phyloP scores from a whole-genome alignment of 1,140 invertebrate genomes.

The Pseudomyrmex cubaensis region DNA sequence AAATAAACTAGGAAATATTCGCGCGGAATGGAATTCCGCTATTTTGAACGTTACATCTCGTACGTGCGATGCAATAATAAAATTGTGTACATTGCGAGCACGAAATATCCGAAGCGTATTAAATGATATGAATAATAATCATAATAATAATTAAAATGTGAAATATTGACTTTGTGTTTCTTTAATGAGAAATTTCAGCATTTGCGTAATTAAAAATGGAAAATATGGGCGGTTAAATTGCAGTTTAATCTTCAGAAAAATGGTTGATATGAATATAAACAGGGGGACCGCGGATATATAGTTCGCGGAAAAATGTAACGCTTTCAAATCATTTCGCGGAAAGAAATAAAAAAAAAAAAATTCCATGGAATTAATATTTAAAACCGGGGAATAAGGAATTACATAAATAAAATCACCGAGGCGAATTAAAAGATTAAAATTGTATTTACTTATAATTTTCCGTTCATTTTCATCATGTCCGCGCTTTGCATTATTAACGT shows the following conservation, averaged over 20 bases:
- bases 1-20: neutral
- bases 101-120: neutral
- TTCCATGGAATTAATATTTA: neutral
- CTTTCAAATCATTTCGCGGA: neutral
- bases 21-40: neutral
- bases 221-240: neutral
- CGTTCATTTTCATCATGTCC: neutral
- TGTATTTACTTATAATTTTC: slow-evolving; percentile 1
- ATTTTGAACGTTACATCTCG: neutral
- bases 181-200: neutral
- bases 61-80: too few relatives aligned
- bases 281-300: neutral
- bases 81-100: neutral
- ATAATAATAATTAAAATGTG: neutral
- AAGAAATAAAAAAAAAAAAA: neutral
- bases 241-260: slow-evolving; percentile 10
- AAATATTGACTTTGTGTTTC: neutral
- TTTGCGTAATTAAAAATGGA: neutral
- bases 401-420: slow-evolving; percentile 17
- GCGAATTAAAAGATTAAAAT: slow-evolving; percentile 10
- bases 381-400: neutral
- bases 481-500: neutral
- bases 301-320: slow-evolving; percentile 11
- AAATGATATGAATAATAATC: neutral
- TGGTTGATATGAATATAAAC: slow-evolving; percentile 2